These are phyloP conservation scores for Hydropsyche tenuis DNA, from an alignment of 1,140 invertebrate genomes.

Conservation along the genomic window DNA sequence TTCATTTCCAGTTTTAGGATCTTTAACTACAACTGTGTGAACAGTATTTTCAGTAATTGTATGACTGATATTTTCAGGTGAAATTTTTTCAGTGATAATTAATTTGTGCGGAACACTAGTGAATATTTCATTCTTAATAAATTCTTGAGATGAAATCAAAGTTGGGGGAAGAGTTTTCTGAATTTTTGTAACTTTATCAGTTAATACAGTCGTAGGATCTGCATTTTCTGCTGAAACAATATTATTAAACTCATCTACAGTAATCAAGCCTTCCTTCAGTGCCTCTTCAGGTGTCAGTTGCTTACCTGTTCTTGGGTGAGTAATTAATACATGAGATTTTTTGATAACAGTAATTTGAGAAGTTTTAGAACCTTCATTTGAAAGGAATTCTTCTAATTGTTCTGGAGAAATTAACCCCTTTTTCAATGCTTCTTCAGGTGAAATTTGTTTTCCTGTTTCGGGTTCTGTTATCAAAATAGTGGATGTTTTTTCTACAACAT, in stretches of 20 bases:
- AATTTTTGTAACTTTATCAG: background rate
- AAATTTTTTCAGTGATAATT: conserved; percentile 49
- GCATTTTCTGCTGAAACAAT: background rate
- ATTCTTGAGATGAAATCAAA: conserved; percentile 62
- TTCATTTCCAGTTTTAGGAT: conserved; percentile 62
- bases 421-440: conserved; percentile 80
- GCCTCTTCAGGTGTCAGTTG: conserved; percentile 64
- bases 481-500: background rate
- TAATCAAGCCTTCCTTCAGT: conserved; percentile 62
- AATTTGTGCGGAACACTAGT: conserved; percentile 51
- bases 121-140: conserved; percentile 65
- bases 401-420: conserved; percentile 74
- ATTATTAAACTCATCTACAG: conserved; percentile 51
- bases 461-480: conserved; percentile 64
- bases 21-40: conserved; percentile 53
- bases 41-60: conserved; percentile 47
- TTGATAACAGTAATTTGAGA: conserved; percentile 47
- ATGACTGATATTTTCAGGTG: conserved; percentile 47
- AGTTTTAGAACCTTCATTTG: conserved; percentile 11
- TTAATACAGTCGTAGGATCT: background rate
- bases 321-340: background rate
- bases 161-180: background rate
- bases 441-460: conserved; percentile 75
- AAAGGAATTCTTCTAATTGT: conserved; percentile 56
- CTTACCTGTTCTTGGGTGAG: conserved; percentile 61